Evolutionary conservation across 2,888 invertebrate species (phyloP), one percentile per base, ranked within the genome.

Genomic region (Ochropleura plecta): DNA sequence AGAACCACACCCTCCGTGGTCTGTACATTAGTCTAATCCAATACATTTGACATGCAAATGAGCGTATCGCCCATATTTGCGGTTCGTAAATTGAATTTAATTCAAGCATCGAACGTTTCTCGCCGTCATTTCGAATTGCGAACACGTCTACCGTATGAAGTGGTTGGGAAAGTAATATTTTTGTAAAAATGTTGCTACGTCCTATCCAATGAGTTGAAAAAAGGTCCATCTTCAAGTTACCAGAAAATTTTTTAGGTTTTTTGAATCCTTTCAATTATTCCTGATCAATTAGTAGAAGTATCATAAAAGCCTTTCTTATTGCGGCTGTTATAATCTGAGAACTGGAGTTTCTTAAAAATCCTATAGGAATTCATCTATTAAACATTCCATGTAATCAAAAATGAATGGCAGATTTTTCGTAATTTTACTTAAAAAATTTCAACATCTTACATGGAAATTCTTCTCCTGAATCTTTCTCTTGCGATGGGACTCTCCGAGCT

Each of bases 401-500:
- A 18, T n/a, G 18, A 5, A 46, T 9, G 8, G 7, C 48, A 5
- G 5, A 8, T 48, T 46, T 16, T 9, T 4, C 5, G 40, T n/a
- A 10, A n/a, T 71, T 46, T 44, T 16, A 40, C n/a, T 12, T 1
- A 59, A 68, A 16, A 20, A 46, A 4, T 4, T 14, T 55, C 4
- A 51, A 65, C 51, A 88, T 67, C 94, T 94, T 88, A 96, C 96
- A 69, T 91, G 86, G 87, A 95, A 96, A 80, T 96, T 91, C 81
- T 91, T 85, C 76, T 94, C 89, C 60, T 93, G 89, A 63, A 96
- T 93, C 68, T 92, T 90, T 84, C 96, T 92, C 72, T 88, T 92
- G 18, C 88, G 87, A 75, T 96, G 96, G 3, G 95, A 94, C 42
- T 95, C 94, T 30, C 96, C 96, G 0, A 96, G 80, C 79, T 96